Evolutionary conservation across 1,140 invertebrate species (phyloP).

Genomic region (Apocrypta bakeri): DNA sequence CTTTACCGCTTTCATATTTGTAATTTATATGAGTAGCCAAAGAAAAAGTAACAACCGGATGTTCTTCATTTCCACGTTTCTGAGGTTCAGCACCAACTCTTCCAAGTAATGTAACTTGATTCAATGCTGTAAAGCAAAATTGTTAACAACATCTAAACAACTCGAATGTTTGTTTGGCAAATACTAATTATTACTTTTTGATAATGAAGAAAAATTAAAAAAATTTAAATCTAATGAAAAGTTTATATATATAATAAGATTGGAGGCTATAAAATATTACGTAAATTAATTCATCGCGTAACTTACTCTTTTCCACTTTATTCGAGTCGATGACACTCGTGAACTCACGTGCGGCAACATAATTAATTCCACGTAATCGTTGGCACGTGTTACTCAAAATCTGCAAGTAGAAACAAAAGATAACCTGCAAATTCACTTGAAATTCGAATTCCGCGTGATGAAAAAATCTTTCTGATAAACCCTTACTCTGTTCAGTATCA

Average conservation of each 20-base stretch:
- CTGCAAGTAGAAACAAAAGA: slow-evolving; percentile 43
- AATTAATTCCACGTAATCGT: slow-evolving; percentile 36
- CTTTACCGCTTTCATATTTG: slow-evolving; percentile 76
- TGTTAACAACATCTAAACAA: too few relatives aligned
- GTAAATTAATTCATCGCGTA: background rate
- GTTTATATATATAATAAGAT: too few relatives aligned
- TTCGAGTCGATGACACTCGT: background rate
- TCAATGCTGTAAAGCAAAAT: slow-evolving; percentile 80
- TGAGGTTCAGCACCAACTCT: slow-evolving; percentile 91
- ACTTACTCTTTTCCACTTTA: slow-evolving; percentile 62
- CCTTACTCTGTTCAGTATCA: slow-evolving; percentile 42
- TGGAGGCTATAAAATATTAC: background rate
- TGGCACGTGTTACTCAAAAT: slow-evolving; percentile 51
- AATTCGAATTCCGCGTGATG: background rate
- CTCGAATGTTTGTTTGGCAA: too few relatives aligned
- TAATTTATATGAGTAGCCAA: slow-evolving; percentile 92
- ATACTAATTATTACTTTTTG: too few relatives aligned
- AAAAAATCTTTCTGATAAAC: background rate
- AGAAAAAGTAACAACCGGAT: slow-evolving; percentile 92
- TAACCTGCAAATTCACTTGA: slow-evolving; percentile 6
- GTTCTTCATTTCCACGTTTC: slow-evolving; percentile 84
- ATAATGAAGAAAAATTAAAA: too few relatives aligned
- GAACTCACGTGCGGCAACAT: background rate
- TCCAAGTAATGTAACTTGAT: slow-evolving; percentile 90
- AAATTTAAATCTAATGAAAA: background rate